Base-by-base conservation (phyloP, 1,140 invertebrate genomes). In the Sinella curviseta region DNA sequence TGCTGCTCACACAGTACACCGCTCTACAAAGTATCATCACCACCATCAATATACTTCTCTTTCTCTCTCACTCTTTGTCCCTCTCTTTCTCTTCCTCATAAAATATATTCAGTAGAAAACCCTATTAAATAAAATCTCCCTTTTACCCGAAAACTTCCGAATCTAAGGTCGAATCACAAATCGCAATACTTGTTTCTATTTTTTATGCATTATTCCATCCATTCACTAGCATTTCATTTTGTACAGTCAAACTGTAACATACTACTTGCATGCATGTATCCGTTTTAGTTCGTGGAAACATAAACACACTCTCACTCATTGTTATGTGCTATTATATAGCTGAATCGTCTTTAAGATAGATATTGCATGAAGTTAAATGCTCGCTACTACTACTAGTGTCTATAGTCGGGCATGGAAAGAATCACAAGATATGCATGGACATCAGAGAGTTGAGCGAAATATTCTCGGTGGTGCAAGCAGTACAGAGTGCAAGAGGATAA, bases 101-200 rank as follows among this genome's bases (percentile, higher is more conserved):
- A 70, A 70, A 70, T 70, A 33, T 33, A 70, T 70, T 81, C 31
- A 33, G 65, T 33, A 33, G 35, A 78, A 83, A 83, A 83, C 76
- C 82, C 80, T 80, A 83, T 83, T 83, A 83, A 81, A 81, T 81
- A 83, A 81, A 80, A 77, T 83, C 82, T 70, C 77, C 30, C 75
- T 33, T 30, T 57, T 31, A 1, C 16, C 74, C 78, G 79, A 83
- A 78, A 77, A 80, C 76, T 83, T 57, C 82, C 82, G 82, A 83
- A 70, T 70, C 65, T 70, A 33, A 70, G 65, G 26, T 70, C 74
- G 74, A 75, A 83, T 83, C 82, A 83, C 78, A 80, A 83, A 81
- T 83, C 82, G 78, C 57, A 74, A n/a, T 74, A 17, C 12, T 55
- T 77, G 17, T 54, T 75, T 36, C 31, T 30, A 67, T 33, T 26